Conservation (phyloP, 2,888 invertebrate species). For the Muscina levida region DNA sequence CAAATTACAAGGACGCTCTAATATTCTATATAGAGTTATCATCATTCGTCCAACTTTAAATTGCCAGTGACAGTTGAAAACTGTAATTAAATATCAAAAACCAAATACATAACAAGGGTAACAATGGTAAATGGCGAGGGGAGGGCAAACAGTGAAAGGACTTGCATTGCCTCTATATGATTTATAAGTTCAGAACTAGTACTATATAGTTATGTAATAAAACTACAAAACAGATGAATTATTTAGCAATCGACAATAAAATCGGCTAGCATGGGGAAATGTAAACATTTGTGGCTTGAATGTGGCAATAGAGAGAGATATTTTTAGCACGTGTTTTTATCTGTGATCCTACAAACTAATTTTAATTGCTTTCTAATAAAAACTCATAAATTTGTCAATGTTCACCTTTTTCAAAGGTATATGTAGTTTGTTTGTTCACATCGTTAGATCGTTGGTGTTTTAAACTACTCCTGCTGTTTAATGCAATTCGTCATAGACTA, state of each 20-base stretch:
- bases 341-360: slow-evolving; percentile 30
- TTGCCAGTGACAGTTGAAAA: slow-evolving; percentile 37
- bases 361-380: slow-evolving; percentile 51
- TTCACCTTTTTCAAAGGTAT: background rate
- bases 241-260: too few relatives aligned
- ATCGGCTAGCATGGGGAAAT: too few relatives aligned
- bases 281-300: background rate
- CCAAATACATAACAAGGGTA: background rate
- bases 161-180: background rate
- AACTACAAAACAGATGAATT: slow-evolving; percentile 23
- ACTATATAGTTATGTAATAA: background rate
- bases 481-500: slow-evolving; percentile 72
- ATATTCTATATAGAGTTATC: slow-evolving; percentile 44
- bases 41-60: slow-evolving; percentile 40
- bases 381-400: slow-evolving; percentile 56
- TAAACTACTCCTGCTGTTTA: slow-evolving; percentile 52
- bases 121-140: background rate
- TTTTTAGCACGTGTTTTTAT: slow-evolving; percentile 50
- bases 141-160: slow-evolving; percentile 24
- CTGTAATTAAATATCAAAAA: slow-evolving; percentile 37
- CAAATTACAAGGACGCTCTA: slow-evolving; percentile 45
- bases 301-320: slow-evolving; percentile 8
- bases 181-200: slow-evolving; percentile 5
- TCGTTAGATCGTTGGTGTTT: background rate
- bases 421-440: slow-evolving; percentile 4